Conservation (phyloP, 2,797 vertebrate genomes). For the Crenuchus spilurus region DNA sequence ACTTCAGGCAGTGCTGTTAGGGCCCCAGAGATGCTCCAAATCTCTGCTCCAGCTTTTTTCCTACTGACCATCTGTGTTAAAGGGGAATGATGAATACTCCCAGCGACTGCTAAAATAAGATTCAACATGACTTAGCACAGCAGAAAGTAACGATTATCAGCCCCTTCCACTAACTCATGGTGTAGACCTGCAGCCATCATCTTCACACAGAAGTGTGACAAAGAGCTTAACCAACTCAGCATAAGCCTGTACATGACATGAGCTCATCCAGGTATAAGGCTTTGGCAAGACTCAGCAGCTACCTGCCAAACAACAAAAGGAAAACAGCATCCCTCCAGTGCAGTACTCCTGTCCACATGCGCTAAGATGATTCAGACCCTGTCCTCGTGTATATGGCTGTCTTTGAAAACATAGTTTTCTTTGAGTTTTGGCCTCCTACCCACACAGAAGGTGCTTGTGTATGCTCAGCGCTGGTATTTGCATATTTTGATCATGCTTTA, state of each 20-base stretch:
- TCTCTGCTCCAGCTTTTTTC: constrained; percentile 8
- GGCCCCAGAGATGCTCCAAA: constrained; percentile 7
- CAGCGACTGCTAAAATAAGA: not conserved
- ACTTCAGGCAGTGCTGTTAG: constrained; percentile 4
- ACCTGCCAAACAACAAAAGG: not conserved
- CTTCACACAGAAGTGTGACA: not conserved
- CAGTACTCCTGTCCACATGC: not conserved
- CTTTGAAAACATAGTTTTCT: too few species aligned
- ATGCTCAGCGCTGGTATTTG: too few species aligned
- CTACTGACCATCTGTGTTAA: constrained; percentile 16
- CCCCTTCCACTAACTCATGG: not conserved
- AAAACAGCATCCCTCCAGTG: not conserved
- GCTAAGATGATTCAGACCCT: not conserved
- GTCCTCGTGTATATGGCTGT: not conserved
- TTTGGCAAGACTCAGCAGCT: not conserved
- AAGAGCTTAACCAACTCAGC: not conserved
- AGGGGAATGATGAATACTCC: constrained; percentile 6
- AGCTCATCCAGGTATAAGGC: not conserved
- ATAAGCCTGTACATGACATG: not conserved
- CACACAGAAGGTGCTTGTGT: too few species aligned
- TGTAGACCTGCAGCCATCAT: not conserved
- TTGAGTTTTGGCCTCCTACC: too few species aligned
- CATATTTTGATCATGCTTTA: too few species aligned
- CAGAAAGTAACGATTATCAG: not conserved
- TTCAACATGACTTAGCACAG: not conserved